phyloP scores from a whole-genome alignment of 2,113 vertebrate genomes.

The Ibidorhyncha struthersii region DNA sequence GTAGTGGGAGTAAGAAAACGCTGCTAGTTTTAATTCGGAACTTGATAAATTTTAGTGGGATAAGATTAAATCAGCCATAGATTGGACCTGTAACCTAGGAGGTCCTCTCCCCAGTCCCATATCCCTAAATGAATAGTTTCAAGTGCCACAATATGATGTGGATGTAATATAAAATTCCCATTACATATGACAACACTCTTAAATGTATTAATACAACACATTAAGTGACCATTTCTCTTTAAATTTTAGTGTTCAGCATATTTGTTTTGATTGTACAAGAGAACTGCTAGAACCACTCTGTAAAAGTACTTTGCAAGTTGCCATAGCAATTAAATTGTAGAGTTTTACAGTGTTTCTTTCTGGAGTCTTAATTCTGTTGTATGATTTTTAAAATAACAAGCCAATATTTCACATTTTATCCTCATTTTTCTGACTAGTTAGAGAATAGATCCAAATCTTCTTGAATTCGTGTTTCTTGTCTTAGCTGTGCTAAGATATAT shows the following conservation, averaged over 20 bases:
- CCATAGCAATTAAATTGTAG: constrained; percentile 33
- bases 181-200: constrained; percentile 36
- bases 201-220: constrained; percentile 46
- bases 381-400: constrained; percentile 43
- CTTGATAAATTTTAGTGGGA: background rate
- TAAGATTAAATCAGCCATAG: background rate
- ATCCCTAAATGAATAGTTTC: background rate
- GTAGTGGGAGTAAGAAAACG: background rate
- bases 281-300: constrained; percentile 51
- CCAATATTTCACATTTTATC: background rate
- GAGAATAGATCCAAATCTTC: background rate
- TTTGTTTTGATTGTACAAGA: constrained; percentile 63
- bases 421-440: background rate
- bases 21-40: background rate
- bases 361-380: constrained; percentile 10
- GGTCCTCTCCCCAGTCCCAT: background rate
- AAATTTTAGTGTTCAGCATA: constrained; percentile 53
- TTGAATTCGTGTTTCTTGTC: background rate
- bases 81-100: background rate
- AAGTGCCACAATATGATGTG: background rate
- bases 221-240: constrained; percentile 58
- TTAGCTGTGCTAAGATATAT: background rate
- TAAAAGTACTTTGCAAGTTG: constrained; percentile 58
- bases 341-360: constrained; percentile 19
- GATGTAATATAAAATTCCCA: constrained; percentile 42